Percentiles rank a stretch among this genome's conserved stretches.
Evolutionary conservation across 2,888 invertebrate species (phyloP).

Genomic region (Synanthedon vespiformis): DNA sequence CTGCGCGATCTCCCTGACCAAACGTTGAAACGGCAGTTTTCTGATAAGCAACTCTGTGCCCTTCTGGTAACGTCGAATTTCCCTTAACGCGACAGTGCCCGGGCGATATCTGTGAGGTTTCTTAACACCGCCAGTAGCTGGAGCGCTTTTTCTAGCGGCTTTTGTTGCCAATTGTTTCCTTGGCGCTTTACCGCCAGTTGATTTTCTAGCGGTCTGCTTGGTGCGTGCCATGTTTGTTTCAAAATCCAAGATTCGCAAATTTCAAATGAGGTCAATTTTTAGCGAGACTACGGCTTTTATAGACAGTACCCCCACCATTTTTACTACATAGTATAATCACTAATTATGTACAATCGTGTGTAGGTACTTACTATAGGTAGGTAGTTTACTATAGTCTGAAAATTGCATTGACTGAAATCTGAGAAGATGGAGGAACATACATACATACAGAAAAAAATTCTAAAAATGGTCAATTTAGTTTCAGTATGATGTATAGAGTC

Average conservation of each 20-base stretch:
- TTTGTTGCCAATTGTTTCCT: constrained; percentile 78
- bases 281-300: no score
- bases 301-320: no score
- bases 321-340: no score
- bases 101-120: constrained; percentile 79
- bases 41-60: constrained; percentile 78
- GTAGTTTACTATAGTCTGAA: no score
- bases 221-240: constrained; percentile 74
- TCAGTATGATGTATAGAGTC: no score
- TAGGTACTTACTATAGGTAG: no score
- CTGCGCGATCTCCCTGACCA: constrained; percentile 80
- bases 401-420: no score
- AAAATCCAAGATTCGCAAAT: neutral
- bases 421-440: no score
- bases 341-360: no score
- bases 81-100: constrained; percentile 77
- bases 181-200: constrained; percentile 80
- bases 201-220: constrained; percentile 81
- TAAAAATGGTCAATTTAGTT: no score
- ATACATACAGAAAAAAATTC: no score
- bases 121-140: constrained; percentile 80
- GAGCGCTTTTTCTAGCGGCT: constrained; percentile 78
- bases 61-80: constrained; percentile 80
- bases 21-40: constrained; percentile 78
- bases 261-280: no score